Evolutionary conservation across 2,113 vertebrate species (phyloP).

Genomic region (Mobula hypostoma): DNA sequence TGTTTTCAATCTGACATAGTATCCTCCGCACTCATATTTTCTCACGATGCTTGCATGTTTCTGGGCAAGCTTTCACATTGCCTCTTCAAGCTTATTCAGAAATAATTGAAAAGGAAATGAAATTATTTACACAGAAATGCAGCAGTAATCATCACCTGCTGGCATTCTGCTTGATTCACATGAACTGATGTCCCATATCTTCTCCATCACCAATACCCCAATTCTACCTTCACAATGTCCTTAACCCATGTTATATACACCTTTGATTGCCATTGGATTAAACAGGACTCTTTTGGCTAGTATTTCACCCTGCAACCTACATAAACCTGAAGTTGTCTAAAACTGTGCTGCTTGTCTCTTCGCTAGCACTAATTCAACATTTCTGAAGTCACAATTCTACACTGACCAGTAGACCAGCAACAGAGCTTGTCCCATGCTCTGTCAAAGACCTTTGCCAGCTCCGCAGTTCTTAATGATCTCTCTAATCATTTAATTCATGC

Average conservation of each 20-base stretch:
- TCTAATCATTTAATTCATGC: background rate
- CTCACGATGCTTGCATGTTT: background rate
- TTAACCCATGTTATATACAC: background rate
- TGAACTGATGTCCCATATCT: background rate
- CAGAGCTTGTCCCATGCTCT: too few species aligned
- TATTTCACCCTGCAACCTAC: background rate
- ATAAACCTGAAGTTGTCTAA: background rate
- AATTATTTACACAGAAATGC: background rate
- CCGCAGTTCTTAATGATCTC: background rate
- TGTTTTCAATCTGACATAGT: slow-evolving; percentile 10
- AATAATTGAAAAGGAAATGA: background rate
- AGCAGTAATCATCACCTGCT: background rate
- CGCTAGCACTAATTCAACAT: background rate
- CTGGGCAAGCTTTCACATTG: background rate
- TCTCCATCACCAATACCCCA: background rate
- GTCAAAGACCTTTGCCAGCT: background rate
- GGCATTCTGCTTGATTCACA: background rate
- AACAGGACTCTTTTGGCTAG: background rate
- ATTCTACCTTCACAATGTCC: background rate
- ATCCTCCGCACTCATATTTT: slow-evolving; percentile 17
- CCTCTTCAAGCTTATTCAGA: background rate
- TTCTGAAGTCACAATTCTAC: background rate
- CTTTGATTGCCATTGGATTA: background rate
- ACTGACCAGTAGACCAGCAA: background rate
- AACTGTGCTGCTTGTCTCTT: too few species aligned